Percentiles rank a stretch among this genome's conserved stretches.
phyloP scores from a whole-genome alignment of 2,888 invertebrate genomes.

The Acronicta psi region DNA sequence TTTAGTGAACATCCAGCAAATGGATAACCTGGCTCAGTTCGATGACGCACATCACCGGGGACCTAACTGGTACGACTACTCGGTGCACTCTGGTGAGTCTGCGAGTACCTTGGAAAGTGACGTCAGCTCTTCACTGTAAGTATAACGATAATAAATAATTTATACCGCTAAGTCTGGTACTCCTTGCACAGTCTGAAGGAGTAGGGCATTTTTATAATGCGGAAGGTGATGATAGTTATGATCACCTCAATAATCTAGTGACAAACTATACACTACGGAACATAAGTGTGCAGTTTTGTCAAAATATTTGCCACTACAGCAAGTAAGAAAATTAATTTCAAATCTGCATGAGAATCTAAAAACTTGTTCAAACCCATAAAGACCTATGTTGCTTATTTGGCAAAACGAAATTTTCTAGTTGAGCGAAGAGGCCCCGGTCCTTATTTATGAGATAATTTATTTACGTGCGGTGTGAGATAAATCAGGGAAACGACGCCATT shows the following conservation, averaged over 20 bases:
- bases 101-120: constrained; percentile 52
- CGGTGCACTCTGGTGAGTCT: constrained; percentile 37
- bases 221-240: too few relatives aligned
- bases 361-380: constrained; percentile 1
- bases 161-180: too few relatives aligned
- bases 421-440: constrained; percentile 38
- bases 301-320: neutral
- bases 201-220: too few relatives aligned
- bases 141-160: neutral
- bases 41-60: constrained; percentile 74
- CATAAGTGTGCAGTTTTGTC: neutral
- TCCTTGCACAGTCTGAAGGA: too few relatives aligned
- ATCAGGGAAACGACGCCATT: constrained; percentile 47
- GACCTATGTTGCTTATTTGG: constrained; percentile 22
- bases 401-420: constrained; percentile 24
- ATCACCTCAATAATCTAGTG: too few relatives aligned
- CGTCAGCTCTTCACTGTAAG: constrained; percentile 27
- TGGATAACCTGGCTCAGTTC: constrained; percentile 63
- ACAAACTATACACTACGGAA: too few relatives aligned
- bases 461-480: constrained; percentile 46
- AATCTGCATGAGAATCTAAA: neutral
- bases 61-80: constrained; percentile 65
- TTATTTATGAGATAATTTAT: constrained; percentile 55
- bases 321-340: neutral
- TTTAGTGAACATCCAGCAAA: constrained; percentile 48